These are phyloP conservation scores for Sphaerodactylus townsendi DNA, from an alignment of 2,113 vertebrate genomes.

Conservation along the genomic window DNA sequence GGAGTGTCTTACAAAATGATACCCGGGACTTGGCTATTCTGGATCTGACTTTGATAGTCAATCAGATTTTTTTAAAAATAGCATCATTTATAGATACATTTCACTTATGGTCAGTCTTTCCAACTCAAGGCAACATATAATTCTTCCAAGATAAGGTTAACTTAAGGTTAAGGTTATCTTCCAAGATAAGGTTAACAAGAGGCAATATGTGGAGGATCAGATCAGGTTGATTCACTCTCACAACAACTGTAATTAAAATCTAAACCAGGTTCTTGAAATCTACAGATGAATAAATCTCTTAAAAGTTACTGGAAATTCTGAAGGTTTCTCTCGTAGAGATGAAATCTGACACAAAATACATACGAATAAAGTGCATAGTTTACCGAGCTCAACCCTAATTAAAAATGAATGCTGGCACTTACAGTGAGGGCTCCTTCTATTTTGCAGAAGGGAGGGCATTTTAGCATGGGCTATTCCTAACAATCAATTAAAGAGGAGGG, in stretches of 20 bases:
- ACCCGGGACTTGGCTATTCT: too few relatives aligned
- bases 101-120: too few relatives aligned
- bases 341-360: neutral
- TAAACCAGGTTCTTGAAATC: rapidly evolving
- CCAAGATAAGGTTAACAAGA: neutral
- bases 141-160: neutral
- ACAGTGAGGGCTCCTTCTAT: too few relatives aligned
- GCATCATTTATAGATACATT: neutral
- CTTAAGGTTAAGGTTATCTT: too few relatives aligned
- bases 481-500: too few relatives aligned
- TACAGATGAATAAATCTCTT: neutral
- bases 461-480: too few relatives aligned
- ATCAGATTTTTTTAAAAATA: neutral
- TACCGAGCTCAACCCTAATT: conserved; percentile 27
- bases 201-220: neutral
- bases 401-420: conserved; percentile 3
- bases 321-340: rapidly evolving
- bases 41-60: too few relatives aligned
- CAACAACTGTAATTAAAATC: neutral
- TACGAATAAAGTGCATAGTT: neutral
- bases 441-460: too few relatives aligned
- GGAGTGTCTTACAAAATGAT: too few relatives aligned
- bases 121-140: too few relatives aligned
- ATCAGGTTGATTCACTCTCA: neutral
- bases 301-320: rapidly evolving